phyloP scores from a whole-genome alignment of 2,888 invertebrate genomes.

The Acrobasis suavella region DNA sequence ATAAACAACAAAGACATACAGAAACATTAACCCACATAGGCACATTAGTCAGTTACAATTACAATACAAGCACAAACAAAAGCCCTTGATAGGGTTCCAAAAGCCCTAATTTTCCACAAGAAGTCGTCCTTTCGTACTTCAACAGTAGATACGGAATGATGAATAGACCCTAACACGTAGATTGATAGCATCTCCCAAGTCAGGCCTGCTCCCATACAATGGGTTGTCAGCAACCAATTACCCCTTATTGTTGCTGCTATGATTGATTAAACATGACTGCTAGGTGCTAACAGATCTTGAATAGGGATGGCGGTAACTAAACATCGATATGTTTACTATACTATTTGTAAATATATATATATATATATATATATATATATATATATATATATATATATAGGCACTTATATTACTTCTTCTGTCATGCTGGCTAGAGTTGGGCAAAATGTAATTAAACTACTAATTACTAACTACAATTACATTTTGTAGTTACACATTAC shows the following conservation, averaged over 20 bases:
- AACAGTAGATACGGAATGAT: conserved; percentile 13
- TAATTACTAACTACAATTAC: too few species aligned
- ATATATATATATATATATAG: too few species aligned
- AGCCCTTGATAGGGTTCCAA: not conserved
- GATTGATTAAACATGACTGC: conserved; percentile 20
- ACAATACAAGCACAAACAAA: too few species aligned
- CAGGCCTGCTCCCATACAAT: conserved; percentile 11
- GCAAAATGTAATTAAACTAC: too few species aligned
- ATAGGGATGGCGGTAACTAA: not conserved
- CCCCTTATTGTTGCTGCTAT: conserved; percentile 7
- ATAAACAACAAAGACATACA: too few species aligned
- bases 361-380: too few species aligned
- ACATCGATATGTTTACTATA: not conserved
- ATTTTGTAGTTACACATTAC: too few species aligned
- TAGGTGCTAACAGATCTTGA: conserved; percentile 8
- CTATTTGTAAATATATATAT: not conserved
- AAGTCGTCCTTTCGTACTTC: not conserved
- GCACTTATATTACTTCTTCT: too few species aligned
- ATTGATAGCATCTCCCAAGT: conserved; percentile 14
- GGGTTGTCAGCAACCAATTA: conserved; percentile 18
- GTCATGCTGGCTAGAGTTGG: too few species aligned
- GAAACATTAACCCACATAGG: too few species aligned
- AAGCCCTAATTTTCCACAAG: not conserved
- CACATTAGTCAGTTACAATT: too few species aligned
- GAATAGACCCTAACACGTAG: conserved; percentile 5